Base-by-base conservation (phyloP, 2,797 vertebrate species). In the Sebastes iracundus region DNA sequence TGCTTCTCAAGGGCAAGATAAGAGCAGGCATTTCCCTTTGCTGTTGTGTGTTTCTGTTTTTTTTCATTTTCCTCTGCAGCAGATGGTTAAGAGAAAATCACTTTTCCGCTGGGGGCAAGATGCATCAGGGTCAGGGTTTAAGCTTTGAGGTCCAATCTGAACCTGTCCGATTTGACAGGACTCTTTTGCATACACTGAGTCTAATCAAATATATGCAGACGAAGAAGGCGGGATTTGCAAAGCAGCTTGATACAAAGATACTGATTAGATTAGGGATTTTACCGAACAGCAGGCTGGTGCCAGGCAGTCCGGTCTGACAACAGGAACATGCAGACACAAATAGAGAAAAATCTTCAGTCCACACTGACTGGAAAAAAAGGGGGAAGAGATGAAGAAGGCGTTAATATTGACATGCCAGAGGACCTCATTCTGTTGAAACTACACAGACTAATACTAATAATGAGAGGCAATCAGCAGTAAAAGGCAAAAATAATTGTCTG, bases 21-120 rank as follows among this genome's bases (percentile, higher is more conserved):
- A 90, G 89, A 90, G 81, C 81, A 74, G 62, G 80, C 75, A 33
- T 87, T 81, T 92, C 81, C 81, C 77, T 76, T 63, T 77, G 72
- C 86, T 80, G 58, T 67, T 83, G 72, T 81, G 60, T 61, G 16
- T 75, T 80, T 80, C 59, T 79, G 73, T 75, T 75, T 74, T 72
- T 4, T 32, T 25, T 11, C 25, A 35, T 61, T 58, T 35, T 81
- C 66, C 81, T 82, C 77, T 86, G 88, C 82, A 91, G 89, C 94
- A 95, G 93, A 95, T 95, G 94, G 92, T 83, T 68, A 84, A 89
- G 79, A 89, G 84, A 92, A 93, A 94, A 94, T 92, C 91, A 77
- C 87, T 92, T 90, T 63, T 90, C 84, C 86, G 87, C 89, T 86
- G 67, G 78, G 75, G 81, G 90, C 86, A 77, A 79, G 84, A 84